Percentiles rank a stretch among this genome's conserved stretches.
These are phyloP conservation scores for Pammene aurita DNA, from an alignment of 2,888 invertebrate species.

Conservation along the genomic window DNA sequence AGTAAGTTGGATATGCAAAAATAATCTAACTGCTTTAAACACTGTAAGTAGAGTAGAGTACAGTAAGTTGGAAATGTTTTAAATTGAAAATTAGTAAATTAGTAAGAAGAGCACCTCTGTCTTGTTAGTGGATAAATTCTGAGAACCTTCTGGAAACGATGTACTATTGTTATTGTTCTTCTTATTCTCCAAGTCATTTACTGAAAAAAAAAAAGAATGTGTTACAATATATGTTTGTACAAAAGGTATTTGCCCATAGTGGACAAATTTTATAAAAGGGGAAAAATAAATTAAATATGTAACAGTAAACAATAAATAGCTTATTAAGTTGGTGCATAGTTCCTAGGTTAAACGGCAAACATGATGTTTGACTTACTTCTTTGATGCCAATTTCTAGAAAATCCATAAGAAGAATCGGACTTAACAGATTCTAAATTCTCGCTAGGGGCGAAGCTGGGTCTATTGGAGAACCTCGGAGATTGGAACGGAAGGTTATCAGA, in stretches of 20 bases:
- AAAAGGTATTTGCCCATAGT: not conserved
- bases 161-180: constrained; percentile 61
- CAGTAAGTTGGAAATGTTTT: constrained; percentile 18
- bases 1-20: too few species aligned
- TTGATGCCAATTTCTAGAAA: constrained; percentile 76
- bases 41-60: constrained; percentile 15
- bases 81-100: constrained; percentile 50
- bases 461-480: constrained; percentile 81
- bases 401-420: constrained; percentile 69
- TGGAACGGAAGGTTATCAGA: constrained; percentile 68
- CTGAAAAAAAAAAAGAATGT: constrained; percentile 64
- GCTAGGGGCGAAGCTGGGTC: constrained; percentile 78
- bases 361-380: constrained; percentile 64
- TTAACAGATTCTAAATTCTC: constrained; percentile 62
- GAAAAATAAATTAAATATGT: not conserved
- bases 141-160: constrained; percentile 74
- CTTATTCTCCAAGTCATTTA: constrained; percentile 81
- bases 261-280: not conserved
- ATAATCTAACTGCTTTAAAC: not conserved
- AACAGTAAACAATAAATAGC: not conserved
- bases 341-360: not conserved
- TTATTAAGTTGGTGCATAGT: not conserved
- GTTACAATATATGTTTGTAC: constrained; percentile 38
- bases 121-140: constrained; percentile 60
- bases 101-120: constrained; percentile 61